Conservation (phyloP, 2,888 invertebrate genomes). For the Eustalomyia histrio region DNA sequence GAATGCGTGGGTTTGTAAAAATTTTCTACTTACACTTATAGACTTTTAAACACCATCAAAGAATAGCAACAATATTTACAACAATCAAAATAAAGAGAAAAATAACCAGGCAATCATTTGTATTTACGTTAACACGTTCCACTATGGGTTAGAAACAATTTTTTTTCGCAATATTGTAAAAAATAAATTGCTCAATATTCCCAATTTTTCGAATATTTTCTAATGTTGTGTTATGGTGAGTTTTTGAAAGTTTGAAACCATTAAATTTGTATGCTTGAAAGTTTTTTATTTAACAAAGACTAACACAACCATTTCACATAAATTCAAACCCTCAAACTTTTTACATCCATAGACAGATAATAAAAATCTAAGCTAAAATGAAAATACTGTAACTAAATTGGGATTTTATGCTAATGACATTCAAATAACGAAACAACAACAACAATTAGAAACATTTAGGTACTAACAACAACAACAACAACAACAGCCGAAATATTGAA, state of each 20-base stretch:
- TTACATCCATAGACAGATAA: neutral
- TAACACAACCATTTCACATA: neutral
- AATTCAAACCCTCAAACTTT: neutral
- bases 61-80: neutral
- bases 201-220: neutral
- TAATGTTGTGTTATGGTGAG: neutral
- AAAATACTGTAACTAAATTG: conserved; percentile 29
- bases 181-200: neutral
- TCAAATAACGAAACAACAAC: conserved; percentile 22
- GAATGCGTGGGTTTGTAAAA: neutral
- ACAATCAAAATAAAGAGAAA: neutral
- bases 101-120: neutral
- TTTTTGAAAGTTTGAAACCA: neutral
- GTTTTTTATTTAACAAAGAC: conserved; percentile 28
- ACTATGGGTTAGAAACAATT: neutral
- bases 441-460: neutral
- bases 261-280: conserved; percentile 17
- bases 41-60: conserved; percentile 2
- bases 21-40: conserved; percentile 2
- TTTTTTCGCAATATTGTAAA: too few relatives aligned
- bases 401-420: conserved; percentile 59
- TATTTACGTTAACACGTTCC: neutral
- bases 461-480: conserved; percentile 13
- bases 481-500: conserved; percentile 3
- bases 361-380: neutral